Percentiles rank a stretch among this genome's conserved stretches.
Evolutionary conservation across 2,113 vertebrate species (phyloP).

Genomic region (Eudyptes chrysolophus): DNA sequence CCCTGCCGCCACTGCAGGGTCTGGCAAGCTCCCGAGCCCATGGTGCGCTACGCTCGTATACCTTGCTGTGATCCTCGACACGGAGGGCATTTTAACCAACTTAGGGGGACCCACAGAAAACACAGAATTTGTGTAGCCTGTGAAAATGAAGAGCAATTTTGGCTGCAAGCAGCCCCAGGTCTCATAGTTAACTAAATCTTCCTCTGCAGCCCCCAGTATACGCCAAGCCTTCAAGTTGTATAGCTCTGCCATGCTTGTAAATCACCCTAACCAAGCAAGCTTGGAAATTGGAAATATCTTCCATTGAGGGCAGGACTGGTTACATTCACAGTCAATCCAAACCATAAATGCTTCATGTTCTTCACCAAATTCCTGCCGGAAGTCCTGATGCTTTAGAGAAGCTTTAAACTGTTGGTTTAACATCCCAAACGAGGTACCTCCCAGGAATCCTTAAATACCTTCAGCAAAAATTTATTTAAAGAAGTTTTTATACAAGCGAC

Average conservation of each 20-base stretch:
- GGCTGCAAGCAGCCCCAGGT: neutral
- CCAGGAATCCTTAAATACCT: neutral
- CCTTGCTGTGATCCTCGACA: fast-evolving
- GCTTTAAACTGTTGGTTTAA: neutral
- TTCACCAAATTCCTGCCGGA: neutral
- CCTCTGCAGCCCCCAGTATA: neutral
- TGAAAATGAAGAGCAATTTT: neutral
- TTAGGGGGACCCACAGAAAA: neutral
- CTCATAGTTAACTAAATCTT: neutral
- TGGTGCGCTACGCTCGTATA: fast-evolving
- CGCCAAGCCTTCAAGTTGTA: neutral
- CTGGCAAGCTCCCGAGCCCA: fast-evolving
- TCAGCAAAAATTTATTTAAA: neutral
- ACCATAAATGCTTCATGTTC: neutral
- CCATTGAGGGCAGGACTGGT: neutral
- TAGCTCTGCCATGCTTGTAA: neutral
- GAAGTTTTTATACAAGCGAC: neutral
- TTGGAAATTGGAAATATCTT: neutral
- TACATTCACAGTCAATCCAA: neutral
- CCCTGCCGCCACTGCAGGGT: fast-evolving
- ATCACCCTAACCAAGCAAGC: neutral
- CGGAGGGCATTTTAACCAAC: fast-evolving
- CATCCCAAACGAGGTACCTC: neutral
- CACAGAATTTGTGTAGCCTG: neutral
- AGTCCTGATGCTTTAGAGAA: neutral